A percentile compares a stretch with the other conserved stretches of the same genome.
Conservation (phyloP, 2,797 vertebrate genomes). For the Pelobates cultripes region DNA sequence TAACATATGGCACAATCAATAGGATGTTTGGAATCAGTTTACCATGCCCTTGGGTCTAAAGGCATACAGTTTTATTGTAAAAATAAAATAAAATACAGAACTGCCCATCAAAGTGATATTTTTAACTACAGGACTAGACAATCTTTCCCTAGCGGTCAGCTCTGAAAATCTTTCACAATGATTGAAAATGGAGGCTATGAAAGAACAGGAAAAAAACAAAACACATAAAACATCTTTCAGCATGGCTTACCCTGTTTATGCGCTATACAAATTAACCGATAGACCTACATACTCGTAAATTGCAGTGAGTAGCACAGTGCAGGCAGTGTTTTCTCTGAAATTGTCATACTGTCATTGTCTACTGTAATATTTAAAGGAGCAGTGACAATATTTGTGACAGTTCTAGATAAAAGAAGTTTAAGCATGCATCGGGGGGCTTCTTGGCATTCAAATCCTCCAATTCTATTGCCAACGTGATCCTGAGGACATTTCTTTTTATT, state of each 20-base stretch:
- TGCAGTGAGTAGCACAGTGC: slow-evolving; percentile 6
- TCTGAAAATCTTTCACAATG: slow-evolving; percentile 36
- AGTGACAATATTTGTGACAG: too few relatives aligned
- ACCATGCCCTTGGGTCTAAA: slow-evolving; percentile 75
- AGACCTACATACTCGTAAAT: slow-evolving; percentile 21
- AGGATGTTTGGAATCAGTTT: slow-evolving; percentile 77
- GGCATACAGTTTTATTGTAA: slow-evolving; percentile 68
- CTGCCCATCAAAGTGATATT: slow-evolving; percentile 54
- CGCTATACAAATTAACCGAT: too few relatives aligned
- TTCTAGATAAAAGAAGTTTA: too few relatives aligned
- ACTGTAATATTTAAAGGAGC: too few relatives aligned
- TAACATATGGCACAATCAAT: slow-evolving; percentile 80
- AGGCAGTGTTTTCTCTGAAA: background rate
- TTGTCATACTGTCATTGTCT: background rate
- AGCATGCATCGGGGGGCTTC: too few relatives aligned
- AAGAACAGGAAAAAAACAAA: slow-evolving; percentile 1
- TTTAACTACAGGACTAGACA: slow-evolving; percentile 53
- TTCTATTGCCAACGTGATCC: too few relatives aligned
- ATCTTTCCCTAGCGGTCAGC: slow-evolving; percentile 45
- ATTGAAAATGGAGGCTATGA: slow-evolving; percentile 25
- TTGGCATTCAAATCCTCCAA: too few relatives aligned
- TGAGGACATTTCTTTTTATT: too few relatives aligned
- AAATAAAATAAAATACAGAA: slow-evolving; percentile 55
- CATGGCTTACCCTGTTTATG: too few relatives aligned
- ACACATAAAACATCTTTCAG: too few relatives aligned